phyloP scores from a whole-genome alignment of 2,113 vertebrate genomes.

The Carassius auratus region DNA sequence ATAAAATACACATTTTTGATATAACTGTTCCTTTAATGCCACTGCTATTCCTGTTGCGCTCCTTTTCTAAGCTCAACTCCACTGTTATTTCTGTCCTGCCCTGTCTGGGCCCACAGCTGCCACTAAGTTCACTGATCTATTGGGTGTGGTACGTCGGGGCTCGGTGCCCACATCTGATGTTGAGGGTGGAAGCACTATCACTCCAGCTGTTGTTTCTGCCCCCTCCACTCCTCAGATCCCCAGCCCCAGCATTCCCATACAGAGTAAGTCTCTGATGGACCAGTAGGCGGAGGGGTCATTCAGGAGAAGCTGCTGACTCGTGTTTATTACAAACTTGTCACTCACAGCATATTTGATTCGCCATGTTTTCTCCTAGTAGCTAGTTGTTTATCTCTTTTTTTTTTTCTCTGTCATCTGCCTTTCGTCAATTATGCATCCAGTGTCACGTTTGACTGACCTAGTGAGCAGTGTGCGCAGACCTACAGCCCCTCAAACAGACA shows the following conservation, averaged over 20 bases:
- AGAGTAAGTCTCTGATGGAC: slow-evolving; percentile 76
- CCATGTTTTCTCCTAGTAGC: not conserved
- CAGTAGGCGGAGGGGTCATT: not conserved
- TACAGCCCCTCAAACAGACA: slow-evolving; percentile 64
- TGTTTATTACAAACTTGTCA: not conserved
- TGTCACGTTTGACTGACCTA: slow-evolving; percentile 82
- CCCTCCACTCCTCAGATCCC: slow-evolving; percentile 72
- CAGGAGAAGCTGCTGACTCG: not conserved
- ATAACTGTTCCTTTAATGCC: not conserved
- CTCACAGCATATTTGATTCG: not conserved
- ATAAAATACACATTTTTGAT: not conserved
- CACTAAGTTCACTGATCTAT: slow-evolving; percentile 80
- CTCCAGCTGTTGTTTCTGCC: slow-evolving; percentile 61
- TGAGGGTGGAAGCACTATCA: slow-evolving; percentile 71
- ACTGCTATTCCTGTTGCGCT: not conserved
- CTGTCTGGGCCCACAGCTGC: slow-evolving; percentile 62
- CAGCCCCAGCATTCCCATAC: slow-evolving; percentile 77
- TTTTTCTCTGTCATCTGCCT: not conserved
- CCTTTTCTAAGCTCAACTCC: slow-evolving; percentile 33
- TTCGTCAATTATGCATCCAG: slow-evolving; percentile 61
- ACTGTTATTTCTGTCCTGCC: slow-evolving; percentile 44
- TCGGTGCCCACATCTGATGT: slow-evolving; percentile 76
- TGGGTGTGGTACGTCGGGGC: slow-evolving; percentile 78
- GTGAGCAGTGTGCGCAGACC: slow-evolving; percentile 79
- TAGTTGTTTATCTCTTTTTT: slow-evolving; percentile 26